Conservation (phyloP, 2,113 vertebrate genomes). For the Pseudopodoces humilis region DNA sequence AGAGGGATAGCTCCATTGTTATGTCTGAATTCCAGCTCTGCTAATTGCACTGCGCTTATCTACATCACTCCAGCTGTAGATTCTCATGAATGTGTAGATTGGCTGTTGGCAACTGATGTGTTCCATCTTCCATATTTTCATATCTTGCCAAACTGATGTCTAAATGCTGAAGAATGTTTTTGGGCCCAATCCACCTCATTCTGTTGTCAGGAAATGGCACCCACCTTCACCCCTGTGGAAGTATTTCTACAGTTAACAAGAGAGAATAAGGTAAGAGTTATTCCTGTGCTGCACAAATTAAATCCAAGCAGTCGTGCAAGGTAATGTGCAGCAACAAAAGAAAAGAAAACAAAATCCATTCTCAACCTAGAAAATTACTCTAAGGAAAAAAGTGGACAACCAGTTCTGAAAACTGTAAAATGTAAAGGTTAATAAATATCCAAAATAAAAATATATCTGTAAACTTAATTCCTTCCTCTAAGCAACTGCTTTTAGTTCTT, state of each 20-base stretch:
- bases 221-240: background rate
- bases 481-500: background rate
- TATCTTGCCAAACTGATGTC: background rate
- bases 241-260: background rate
- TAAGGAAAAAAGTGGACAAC: background rate
- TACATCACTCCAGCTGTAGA: background rate
- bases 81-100: background rate
- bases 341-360: background rate
- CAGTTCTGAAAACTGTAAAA: background rate
- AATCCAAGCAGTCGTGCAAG: background rate
- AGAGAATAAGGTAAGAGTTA: background rate
- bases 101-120: background rate
- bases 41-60: conserved; percentile 6
- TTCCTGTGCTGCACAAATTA: background rate
- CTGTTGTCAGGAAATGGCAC: background rate
- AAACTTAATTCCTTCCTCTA: background rate
- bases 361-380: background rate
- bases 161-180: background rate
- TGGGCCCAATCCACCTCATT: background rate
- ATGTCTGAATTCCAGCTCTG: background rate
- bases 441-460: background rate
- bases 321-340: background rate
- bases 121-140: background rate
- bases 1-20: background rate
- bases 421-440: background rate